Evolutionary conservation across 2,888 invertebrate genomes (phyloP).

Genomic region (Axea sp.): DNA sequence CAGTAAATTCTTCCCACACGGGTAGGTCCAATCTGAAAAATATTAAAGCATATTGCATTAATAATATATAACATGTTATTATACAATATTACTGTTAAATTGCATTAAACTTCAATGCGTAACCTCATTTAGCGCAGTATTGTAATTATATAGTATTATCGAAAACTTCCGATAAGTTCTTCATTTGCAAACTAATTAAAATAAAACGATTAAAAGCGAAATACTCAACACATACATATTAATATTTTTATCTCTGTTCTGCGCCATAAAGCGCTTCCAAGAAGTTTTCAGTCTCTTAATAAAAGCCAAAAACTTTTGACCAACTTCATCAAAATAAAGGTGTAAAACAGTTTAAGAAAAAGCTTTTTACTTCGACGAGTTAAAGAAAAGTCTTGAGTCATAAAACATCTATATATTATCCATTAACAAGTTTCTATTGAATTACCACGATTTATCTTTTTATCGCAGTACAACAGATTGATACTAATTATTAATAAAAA

Average conservation of each 20-base stretch:
- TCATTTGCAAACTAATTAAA: not conserved
- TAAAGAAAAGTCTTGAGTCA: constrained; percentile 16
- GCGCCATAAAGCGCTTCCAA: constrained; percentile 10
- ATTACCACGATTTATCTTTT: constrained; percentile 8
- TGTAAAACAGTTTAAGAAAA: constrained; percentile 42
- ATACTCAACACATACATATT: constrained; percentile 12
- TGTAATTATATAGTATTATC: too few species aligned
- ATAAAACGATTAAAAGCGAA: constrained; percentile 3
- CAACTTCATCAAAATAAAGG: constrained; percentile 24
- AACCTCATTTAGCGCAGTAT: too few species aligned
- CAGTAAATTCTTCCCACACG: too few species aligned
- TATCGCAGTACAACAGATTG: not conserved
- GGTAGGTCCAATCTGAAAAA: too few species aligned
- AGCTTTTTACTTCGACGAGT: constrained; percentile 20
- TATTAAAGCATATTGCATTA: too few species aligned
- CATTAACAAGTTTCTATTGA: constrained; percentile 20
- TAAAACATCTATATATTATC: constrained; percentile 11
- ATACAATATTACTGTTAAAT: too few species aligned
- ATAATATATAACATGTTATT: too few species aligned
- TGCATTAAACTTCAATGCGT: too few species aligned
- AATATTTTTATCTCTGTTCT: constrained; percentile 31
- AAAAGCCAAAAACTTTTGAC: constrained; percentile 43
- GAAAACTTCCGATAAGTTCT: not conserved
- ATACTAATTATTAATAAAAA: constrained; percentile 1
- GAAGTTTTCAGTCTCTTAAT: constrained; percentile 47